Percentiles rank a stretch among this genome's conserved stretches.
These are phyloP conservation scores for Hoplodrina blanda DNA, from an alignment of 2,888 invertebrate genomes.

Conservation along the genomic window DNA sequence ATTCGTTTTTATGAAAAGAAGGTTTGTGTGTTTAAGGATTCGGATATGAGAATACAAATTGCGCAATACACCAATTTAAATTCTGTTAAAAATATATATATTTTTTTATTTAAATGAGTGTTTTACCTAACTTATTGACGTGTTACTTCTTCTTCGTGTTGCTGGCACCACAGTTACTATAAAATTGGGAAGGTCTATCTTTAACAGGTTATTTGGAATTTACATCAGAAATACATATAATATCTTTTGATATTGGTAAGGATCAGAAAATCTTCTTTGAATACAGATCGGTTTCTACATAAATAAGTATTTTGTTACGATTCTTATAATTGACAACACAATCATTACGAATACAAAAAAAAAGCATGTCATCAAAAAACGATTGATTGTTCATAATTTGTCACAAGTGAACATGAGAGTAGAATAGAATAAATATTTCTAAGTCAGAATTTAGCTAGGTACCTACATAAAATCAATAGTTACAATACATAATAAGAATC, in stretches of 20 bases:
- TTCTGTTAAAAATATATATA: no score
- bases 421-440: no score
- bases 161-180: neutral
- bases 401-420: no score
- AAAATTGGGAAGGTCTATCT: neutral
- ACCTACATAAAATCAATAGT: no score
- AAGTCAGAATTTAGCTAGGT: no score
- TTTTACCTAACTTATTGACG: neutral
- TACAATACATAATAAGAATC: no score
- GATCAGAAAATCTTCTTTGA: neutral
- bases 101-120: neutral
- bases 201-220: neutral
- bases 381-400: no score
- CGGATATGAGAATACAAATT: no score
- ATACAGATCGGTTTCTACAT: neutral
- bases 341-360: conserved; percentile 6
- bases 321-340: neutral
- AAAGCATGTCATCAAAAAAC: conserved; percentile 9
- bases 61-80: no score
- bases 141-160: neutral
- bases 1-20: neutral
- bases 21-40: no score
- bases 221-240: neutral
- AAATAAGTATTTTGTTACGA: neutral
- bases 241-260: neutral